These are phyloP conservation scores for Egretta garzetta DNA, from an alignment of 2,113 vertebrate species.

Conservation along the genomic window DNA sequence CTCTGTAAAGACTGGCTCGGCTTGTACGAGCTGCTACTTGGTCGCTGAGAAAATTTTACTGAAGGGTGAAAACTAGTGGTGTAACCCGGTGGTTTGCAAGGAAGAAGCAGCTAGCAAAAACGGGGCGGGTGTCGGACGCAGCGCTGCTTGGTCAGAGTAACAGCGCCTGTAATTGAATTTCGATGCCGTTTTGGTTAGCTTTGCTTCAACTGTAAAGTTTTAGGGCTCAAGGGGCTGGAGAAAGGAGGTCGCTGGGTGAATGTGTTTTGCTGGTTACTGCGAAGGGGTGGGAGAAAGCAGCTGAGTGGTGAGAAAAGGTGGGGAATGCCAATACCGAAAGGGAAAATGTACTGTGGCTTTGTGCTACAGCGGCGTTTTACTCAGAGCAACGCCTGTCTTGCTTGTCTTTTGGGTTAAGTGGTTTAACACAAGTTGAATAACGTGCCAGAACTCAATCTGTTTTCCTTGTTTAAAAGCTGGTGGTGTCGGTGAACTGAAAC, in stretches of 20 bases:
- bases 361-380: not conserved
- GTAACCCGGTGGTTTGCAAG: not conserved
- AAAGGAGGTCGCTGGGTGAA: not conserved
- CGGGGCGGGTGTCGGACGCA: accelerated
- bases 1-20: not conserved
- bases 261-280: accelerated
- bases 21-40: not conserved
- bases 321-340: accelerated
- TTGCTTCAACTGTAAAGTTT: not conserved
- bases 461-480: not conserved
- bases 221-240: not conserved
- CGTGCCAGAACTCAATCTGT: not conserved
- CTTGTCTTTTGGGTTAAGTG: not conserved
- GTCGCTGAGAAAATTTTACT: not conserved
- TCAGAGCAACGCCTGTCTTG: accelerated
- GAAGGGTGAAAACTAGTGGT: not conserved
- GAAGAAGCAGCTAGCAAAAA: not conserved
- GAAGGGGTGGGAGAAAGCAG: not conserved
- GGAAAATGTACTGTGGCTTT: not conserved
- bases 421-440: not conserved
- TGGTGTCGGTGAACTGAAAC: not conserved
- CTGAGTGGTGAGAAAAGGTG: not conserved
- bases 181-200: not conserved
- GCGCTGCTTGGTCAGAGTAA: accelerated
- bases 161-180: accelerated